Evolutionary conservation across 2,797 vertebrate species (phyloP), one percentile per base, ranked within the genome.

Genomic region (Babyrousa celebensis): DNA sequence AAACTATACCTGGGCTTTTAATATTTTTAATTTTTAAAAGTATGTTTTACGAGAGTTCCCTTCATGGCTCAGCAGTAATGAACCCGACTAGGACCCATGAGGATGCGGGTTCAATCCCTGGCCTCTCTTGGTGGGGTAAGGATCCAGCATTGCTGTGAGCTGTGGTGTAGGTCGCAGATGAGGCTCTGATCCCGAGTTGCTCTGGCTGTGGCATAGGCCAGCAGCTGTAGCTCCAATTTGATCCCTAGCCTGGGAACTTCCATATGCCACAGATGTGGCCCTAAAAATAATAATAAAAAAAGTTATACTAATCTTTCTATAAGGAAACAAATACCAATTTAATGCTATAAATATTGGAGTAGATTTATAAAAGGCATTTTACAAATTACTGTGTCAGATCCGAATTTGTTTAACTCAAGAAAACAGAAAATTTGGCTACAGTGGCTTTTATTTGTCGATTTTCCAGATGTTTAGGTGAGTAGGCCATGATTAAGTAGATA

Each of bases 401-500:
- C 29, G 54, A 70, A 79, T 89, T 27, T 32, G 36, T 48, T 89
- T 97, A 27, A 52, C 27, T 67, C 21, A 82, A 91, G 63, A 65
- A 77, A 82, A 75, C 27, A 93, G 67, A 56, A 78, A 89, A 52
- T 9, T 58, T 70, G 58, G 12, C n/a, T 6, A 29, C 14, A 5
- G 58, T 63, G 52, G 21, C 8, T 79, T 56, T 91, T 63, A 32
- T 20, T 23, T 54, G 36, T 77, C 14, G 32, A 0, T 79, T 85
- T 96, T 77, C 54, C 71, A 62, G 88, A 70, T 54, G 27, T 43
- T 1, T 36, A 70, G 77, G n/a, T 93, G 58, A 72, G 21, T 56
- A 63, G 54, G 23, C 21, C 29, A 18, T 40, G 36, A 17, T 20
- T 75, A n/a, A 82, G 12, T 60, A 6, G 62, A 15, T 94, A 15